Percentiles rank a stretch among this genome's conserved stretches.
Conservation (phyloP, 2,113 vertebrate genomes). For the Columba janthina region DNA sequence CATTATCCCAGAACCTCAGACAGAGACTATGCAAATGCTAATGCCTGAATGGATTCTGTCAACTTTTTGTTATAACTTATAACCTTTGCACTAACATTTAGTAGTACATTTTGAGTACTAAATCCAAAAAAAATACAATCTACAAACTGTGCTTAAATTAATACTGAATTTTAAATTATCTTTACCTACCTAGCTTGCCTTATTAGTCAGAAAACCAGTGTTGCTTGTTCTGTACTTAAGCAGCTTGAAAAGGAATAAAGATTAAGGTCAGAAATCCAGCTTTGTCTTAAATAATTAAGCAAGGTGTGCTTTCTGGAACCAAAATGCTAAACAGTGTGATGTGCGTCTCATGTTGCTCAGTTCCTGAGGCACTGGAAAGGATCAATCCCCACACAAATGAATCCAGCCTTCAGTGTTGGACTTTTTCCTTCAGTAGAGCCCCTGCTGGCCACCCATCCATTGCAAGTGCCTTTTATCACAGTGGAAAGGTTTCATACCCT, state of each 20-base stretch:
- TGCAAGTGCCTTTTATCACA: neutral
- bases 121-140: neutral
- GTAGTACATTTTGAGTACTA: neutral
- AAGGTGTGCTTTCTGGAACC: neutral
- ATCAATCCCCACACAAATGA: neutral
- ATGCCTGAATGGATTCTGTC: neutral
- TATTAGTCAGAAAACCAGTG: neutral
- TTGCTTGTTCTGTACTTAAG: neutral
- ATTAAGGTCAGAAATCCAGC: neutral
- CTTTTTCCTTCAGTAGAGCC: neutral
- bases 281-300: neutral
- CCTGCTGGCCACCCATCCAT: neutral
- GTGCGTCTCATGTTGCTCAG: accelerated
- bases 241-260: neutral
- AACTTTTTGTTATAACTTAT: neutral
- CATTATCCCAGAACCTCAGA: neutral
- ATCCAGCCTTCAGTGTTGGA: accelerated
- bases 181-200: neutral
- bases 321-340: neutral
- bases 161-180: neutral
- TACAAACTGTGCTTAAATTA: neutral
- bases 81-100: conserved; percentile 7
- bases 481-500: neutral
- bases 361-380: neutral
- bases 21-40: neutral